These are phyloP conservation scores for Brassicogethes aeneus DNA, from an alignment of 2,888 invertebrate species.

Conservation along the genomic window DNA sequence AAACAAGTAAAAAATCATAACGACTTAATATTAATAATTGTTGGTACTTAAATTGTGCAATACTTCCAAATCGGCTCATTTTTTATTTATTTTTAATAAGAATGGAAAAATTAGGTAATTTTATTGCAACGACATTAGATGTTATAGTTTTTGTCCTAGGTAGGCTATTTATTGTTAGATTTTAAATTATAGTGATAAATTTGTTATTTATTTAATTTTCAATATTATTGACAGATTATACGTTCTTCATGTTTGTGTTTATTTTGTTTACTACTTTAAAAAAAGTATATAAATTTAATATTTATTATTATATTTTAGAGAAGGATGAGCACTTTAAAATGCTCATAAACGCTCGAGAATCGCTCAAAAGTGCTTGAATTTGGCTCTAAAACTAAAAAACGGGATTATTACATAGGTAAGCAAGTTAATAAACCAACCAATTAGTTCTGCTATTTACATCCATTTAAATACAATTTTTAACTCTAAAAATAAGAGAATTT, in stretches of 20 bases:
- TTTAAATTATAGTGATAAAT: not conserved
- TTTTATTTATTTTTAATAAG: conserved; percentile 3
- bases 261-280: conserved; percentile 6
- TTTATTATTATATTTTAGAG: too few species aligned
- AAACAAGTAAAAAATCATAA: not conserved
- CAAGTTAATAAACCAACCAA: too few species aligned
- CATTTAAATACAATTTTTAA: too few species aligned
- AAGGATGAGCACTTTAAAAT: too few species aligned
- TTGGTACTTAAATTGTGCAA: too few species aligned
- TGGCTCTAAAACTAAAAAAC: too few species aligned
- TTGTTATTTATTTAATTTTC: not conserved
- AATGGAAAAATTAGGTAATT: conserved; percentile 10
- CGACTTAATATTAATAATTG: too few species aligned
- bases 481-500: too few species aligned
- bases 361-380: too few species aligned
- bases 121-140: conserved; percentile 29
- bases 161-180: conserved; percentile 17
- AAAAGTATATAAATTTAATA: not conserved
- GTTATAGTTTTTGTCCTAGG: conserved; percentile 23
- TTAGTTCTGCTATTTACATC: too few species aligned
- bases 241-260: conserved; percentile 7
- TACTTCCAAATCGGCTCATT: not conserved
- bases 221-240: conserved; percentile 3
- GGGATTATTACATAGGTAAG: too few species aligned
- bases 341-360: too few species aligned